Conservation (phyloP, 2,888 invertebrate species). For the Seira sanloemensis region DNA sequence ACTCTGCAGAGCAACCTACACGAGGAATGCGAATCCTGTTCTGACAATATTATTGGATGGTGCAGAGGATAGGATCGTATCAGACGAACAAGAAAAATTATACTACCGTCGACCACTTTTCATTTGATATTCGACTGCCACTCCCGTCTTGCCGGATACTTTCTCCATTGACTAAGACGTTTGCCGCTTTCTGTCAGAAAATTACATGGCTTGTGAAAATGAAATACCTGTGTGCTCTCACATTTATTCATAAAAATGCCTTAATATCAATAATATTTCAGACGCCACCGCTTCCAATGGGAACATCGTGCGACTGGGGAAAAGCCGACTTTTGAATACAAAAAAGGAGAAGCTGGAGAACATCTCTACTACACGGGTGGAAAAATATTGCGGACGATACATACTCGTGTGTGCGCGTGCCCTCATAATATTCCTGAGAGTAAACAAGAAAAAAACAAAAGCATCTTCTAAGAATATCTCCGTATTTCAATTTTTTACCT, state of each 20-base stretch:
- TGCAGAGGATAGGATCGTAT: not conserved
- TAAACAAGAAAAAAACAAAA: too few species aligned
- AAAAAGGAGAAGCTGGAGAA: not conserved
- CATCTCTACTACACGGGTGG: too few species aligned
- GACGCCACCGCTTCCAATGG: not conserved
- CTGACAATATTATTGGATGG: not conserved
- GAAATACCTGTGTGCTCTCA: not conserved
- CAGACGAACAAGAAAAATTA: too few species aligned
- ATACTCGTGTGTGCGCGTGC: too few species aligned
- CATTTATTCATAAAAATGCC: slow-evolving; percentile 1
- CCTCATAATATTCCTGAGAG: too few species aligned
- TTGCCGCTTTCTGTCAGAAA: not conserved
- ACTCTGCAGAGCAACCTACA: too few species aligned
- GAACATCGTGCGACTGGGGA: not conserved
- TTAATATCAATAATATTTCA: slow-evolving; percentile 9
- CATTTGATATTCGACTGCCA: not conserved
- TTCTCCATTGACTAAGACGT: not conserved
- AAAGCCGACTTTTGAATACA: not conserved
- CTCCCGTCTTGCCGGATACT: not conserved
- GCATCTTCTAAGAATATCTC: too few species aligned
- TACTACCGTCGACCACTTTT: not conserved
- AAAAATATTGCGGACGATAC: too few species aligned
- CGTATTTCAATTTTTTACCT: too few species aligned
- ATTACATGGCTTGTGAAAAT: not conserved
- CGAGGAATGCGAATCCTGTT: not conserved